phyloP scores from a whole-genome alignment of 1,140 invertebrate species.

The Procambarus clarkii region DNA sequence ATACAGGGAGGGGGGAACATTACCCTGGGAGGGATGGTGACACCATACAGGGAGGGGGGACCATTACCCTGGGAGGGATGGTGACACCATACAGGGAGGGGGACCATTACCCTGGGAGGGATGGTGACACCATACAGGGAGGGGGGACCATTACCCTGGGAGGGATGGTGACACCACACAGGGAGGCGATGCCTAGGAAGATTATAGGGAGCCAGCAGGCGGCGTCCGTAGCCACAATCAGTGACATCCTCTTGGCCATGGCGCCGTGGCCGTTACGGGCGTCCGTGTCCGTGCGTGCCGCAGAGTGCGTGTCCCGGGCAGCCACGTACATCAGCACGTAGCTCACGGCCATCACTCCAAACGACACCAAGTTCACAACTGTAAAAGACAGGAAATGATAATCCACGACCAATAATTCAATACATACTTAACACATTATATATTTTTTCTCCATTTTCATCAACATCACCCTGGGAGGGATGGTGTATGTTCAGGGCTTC shows the following conservation, averaged over 20 bases:
- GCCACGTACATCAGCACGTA: constrained; percentile 80
- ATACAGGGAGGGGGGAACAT: too few species aligned
- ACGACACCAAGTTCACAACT: constrained; percentile 79
- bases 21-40: constrained; percentile 75
- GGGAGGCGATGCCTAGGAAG: constrained; percentile 77
- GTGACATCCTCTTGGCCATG: constrained; percentile 79
- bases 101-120: too few species aligned
- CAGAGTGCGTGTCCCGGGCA: constrained; percentile 78
- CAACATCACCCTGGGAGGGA: too few species aligned
- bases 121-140: too few species aligned
- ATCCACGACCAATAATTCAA: too few species aligned
- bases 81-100: too few species aligned
- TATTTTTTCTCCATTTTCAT: too few species aligned
- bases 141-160: constrained; percentile 49
- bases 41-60: constrained; percentile 76
- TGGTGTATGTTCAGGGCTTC: too few species aligned
- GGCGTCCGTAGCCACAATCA: constrained; percentile 80
- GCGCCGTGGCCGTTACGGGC: constrained; percentile 75
- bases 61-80: too few species aligned
- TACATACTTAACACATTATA: too few species aligned
- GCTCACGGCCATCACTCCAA: constrained; percentile 78
- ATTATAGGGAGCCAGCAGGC: constrained; percentile 80
- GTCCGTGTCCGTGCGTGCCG: constrained; percentile 38
- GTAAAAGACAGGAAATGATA: not conserved
- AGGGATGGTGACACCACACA: constrained; percentile 77